Evolutionary conservation across 1,140 invertebrate species (phyloP).

Genomic region (Drosophila orena): DNA sequence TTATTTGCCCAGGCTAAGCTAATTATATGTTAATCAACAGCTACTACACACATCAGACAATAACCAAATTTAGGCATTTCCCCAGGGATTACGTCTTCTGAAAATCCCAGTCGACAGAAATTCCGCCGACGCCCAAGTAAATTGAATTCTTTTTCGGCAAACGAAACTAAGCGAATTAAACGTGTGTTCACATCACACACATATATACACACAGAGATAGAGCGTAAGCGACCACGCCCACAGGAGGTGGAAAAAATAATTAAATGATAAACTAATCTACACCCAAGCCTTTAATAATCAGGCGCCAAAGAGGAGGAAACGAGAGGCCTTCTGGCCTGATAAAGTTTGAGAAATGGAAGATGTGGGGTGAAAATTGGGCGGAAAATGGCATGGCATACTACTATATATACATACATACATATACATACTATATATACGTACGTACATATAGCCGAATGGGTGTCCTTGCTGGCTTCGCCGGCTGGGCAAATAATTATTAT

Average conservation of each 20-base stretch:
- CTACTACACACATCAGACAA: constrained; percentile 13
- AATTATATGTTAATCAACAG: constrained; percentile 52
- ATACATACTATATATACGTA: too few relatives aligned
- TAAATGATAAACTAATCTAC: constrained; percentile 80
- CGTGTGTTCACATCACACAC: constrained; percentile 31
- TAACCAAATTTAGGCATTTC: constrained; percentile 50
- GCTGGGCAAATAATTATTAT: constrained; percentile 79
- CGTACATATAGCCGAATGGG: constrained; percentile 1
- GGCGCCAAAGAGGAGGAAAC: constrained; percentile 13
- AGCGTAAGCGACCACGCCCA: constrained; percentile 1
- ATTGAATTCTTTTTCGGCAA: constrained; percentile 71
- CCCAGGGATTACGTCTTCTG: constrained; percentile 52
- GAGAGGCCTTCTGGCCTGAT: constrained; percentile 40
- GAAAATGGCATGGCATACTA: neutral
- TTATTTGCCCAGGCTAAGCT: constrained; percentile 29
- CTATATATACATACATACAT: too few relatives aligned
- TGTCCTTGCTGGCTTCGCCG: constrained; percentile 57
- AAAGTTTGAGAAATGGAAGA: constrained; percentile 37
- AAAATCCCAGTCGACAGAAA: constrained; percentile 33
- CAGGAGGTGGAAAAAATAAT: constrained; percentile 69
- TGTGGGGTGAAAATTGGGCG: neutral
- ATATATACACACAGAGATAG: constrained; percentile 2
- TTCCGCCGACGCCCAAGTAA: constrained; percentile 37
- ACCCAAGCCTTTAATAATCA: constrained; percentile 64
- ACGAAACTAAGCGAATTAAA: constrained; percentile 79